phyloP scores from a whole-genome alignment of 1,140 invertebrate species.

The Drosophila grimshawi region DNA sequence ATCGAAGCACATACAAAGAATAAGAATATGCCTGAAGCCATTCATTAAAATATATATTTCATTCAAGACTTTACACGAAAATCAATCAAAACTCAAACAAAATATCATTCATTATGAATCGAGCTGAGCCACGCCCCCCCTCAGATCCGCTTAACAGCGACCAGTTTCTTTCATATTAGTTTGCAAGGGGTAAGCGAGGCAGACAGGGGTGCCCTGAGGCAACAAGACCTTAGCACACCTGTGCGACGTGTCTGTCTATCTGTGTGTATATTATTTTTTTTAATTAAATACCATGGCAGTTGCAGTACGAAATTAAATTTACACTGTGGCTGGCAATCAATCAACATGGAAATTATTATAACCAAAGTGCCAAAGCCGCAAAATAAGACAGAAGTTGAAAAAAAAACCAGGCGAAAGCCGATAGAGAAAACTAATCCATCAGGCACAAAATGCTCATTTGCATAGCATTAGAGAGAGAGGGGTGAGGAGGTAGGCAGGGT shows the following conservation, averaged over 20 bases:
- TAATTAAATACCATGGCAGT: conserved; percentile 42
- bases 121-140: conserved; percentile 6
- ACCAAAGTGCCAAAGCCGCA: conserved; percentile 51
- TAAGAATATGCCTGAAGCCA: background rate
- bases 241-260: conserved; percentile 18
- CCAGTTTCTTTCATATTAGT: background rate
- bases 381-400: too few relatives aligned
- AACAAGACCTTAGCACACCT: conserved; percentile 37
- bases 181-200: background rate
- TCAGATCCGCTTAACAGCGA: background rate
- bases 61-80: conserved; percentile 23
- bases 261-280: conserved; percentile 18
- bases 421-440: conserved; percentile 64
- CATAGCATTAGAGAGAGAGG: conserved; percentile 40
- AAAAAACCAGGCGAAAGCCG: conserved; percentile 24
- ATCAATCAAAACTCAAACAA: conserved; percentile 42
- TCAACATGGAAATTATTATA: conserved; percentile 51
- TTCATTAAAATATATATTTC: conserved; percentile 7
- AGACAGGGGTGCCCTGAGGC: background rate
- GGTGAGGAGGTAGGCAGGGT: background rate
- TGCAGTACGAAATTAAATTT: conserved; percentile 40
- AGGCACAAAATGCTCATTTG: conserved; percentile 57
- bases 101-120: conserved; percentile 28
- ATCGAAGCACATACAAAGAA: background rate
- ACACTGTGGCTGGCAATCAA: conserved; percentile 50